Percentiles rank a stretch among this genome's conserved stretches.
phyloP scores from a whole-genome alignment of 64 coral and sea anemone genomes.

The Astreopora myriophthalma region DNA sequence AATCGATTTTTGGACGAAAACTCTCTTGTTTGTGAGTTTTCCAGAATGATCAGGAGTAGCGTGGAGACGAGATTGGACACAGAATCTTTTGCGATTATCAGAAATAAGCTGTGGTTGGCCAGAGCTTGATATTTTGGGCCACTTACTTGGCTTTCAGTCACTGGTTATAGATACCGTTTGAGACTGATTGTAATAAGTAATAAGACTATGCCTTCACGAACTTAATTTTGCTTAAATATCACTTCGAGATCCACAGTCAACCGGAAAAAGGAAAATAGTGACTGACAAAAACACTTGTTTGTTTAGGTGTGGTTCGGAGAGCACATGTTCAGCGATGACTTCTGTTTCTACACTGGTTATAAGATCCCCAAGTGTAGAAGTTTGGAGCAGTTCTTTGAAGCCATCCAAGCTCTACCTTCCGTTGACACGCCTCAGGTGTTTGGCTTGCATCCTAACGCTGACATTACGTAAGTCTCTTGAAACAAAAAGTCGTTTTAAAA shows the following conservation, averaged over 20 bases:
- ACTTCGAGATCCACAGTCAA: background rate
- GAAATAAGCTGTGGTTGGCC: no score
- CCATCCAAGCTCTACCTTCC: constrained; percentile 85
- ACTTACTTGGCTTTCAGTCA: no score
- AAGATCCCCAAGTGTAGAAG: constrained; percentile 88
- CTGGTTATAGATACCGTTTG: no score
- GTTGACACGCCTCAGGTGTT: constrained; percentile 95
- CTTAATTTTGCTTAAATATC: background rate
- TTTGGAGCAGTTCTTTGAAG: constrained; percentile 82
- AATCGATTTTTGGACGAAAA: no score
- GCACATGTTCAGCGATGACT: constrained; percentile 91
- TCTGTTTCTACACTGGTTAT: constrained; percentile 90
- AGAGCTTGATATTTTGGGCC: no score
- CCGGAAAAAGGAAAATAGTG: background rate
- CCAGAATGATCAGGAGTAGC: no score
- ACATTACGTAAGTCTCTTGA: constrained; percentile 84
- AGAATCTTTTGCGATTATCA: no score
- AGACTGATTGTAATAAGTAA: no score
- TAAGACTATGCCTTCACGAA: no score
- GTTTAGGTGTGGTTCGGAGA: constrained; percentile 95
- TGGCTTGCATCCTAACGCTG: constrained; percentile 96
- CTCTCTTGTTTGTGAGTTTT: no score
- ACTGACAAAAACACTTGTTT: background rate
- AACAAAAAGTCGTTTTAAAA: background rate
- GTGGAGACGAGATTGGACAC: no score